Conservation (phyloP, 2,797 vertebrate species). For the Peromyscus eremicus region DNA sequence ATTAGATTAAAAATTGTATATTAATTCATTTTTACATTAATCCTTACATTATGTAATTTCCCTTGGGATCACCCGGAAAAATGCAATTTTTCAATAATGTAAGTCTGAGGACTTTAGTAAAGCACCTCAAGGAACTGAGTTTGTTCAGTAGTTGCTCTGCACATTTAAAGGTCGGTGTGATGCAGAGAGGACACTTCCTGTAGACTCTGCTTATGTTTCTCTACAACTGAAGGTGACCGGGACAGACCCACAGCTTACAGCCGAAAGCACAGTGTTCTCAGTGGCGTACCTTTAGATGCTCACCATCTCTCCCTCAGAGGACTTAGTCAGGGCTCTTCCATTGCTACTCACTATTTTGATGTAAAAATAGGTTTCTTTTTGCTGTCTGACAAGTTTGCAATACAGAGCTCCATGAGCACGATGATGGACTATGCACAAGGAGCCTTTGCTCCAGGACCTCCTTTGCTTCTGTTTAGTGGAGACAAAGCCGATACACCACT, state of each 20-base stretch:
- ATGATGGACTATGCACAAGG: neutral
- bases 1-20: constrained; percentile 29
- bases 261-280: neutral
- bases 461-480: constrained; percentile 3
- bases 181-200: neutral
- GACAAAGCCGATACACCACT: neutral
- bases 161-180: neutral
- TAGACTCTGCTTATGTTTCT: neutral
- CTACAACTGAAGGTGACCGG: neutral
- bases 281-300: neutral
- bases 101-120: neutral
- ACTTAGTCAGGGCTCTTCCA: neutral
- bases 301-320: neutral
- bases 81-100: constrained; percentile 41
- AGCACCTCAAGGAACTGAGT: constrained; percentile 30
- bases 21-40: constrained; percentile 46
- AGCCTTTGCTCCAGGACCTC: neutral
- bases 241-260: neutral
- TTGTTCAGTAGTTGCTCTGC: neutral
- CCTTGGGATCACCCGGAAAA: constrained; percentile 38
- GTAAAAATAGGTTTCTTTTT: constrained; percentile 12
- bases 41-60: neutral
- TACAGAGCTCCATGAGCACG: neutral
- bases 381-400: neutral
- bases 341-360: neutral